Conservation (phyloP, 2,797 vertebrate species). For the Girardinus metallicus region DNA sequence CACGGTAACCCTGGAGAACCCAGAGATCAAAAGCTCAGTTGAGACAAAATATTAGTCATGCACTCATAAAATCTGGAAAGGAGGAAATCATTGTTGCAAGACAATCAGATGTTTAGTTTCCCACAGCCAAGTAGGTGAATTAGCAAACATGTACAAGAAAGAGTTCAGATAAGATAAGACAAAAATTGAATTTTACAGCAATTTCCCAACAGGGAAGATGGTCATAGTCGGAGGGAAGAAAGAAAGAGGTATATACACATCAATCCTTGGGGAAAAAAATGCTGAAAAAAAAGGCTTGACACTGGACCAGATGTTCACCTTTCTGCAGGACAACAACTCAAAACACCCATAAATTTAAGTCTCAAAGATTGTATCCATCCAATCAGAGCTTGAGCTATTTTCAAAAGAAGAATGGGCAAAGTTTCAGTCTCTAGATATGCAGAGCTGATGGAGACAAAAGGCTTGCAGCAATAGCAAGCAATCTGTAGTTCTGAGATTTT, state of each 20-base stretch:
- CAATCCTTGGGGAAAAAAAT: neutral
- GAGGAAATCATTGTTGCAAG: neutral
- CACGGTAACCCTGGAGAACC: neutral
- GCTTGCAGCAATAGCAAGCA: neutral
- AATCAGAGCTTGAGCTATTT: neutral
- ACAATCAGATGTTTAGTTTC: neutral
- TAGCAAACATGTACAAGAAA: neutral
- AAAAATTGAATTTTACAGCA: neutral
- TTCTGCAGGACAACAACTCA: neutral
- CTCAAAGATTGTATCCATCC: neutral
- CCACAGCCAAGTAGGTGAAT: neutral
- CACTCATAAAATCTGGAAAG: neutral
- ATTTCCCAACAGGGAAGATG: neutral
- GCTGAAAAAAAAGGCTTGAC: neutral
- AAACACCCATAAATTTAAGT: neutral
- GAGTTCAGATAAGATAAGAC: neutral
- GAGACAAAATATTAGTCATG: neutral
- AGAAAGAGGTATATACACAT: neutral
- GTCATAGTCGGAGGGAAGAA: neutral
- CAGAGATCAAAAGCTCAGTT: neutral
- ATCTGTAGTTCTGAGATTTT: neutral
- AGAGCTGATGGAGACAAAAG: neutral
- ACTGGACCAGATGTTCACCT: neutral
- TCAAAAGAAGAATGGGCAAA: neutral
- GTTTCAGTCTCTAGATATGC: neutral